Percentiles rank a stretch among this genome's conserved stretches.
Evolutionary conservation across 2,797 vertebrate species (phyloP).

Genomic region (Melopsittacus undulatus): DNA sequence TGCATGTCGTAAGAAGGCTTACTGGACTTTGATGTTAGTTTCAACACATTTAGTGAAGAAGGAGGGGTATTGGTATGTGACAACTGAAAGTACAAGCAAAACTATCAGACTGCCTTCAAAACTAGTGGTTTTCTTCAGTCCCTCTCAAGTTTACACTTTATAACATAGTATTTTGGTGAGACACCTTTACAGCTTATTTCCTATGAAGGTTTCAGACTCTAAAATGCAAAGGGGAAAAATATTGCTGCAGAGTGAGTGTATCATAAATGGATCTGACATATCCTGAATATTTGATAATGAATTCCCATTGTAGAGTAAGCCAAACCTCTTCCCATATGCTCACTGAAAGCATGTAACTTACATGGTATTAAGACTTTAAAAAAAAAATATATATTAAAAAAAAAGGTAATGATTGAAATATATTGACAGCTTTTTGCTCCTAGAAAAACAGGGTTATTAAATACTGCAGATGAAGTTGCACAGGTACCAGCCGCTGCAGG

Average conservation of each 20-base stretch:
- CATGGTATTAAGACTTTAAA: background rate
- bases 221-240: background rate
- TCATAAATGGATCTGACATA: slow-evolving; percentile 2
- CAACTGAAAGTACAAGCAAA: background rate
- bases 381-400: no score
- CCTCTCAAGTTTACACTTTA: background rate
- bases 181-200: background rate
- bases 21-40: background rate
- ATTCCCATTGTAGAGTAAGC: background rate
- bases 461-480: background rate
- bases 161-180: background rate
- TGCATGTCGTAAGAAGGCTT: background rate
- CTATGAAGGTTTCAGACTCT: background rate
- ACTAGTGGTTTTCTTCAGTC: background rate
- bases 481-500: background rate
- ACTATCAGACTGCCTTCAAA: background rate
- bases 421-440: background rate
- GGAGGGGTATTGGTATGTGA: background rate
- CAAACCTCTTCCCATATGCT: background rate
- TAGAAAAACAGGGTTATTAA: background rate
- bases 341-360: background rate
- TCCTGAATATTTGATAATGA: slow-evolving; percentile 10
- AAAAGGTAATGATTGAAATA: background rate
- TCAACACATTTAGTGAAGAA: background rate
- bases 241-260: background rate